A percentile compares a stretch with the other conserved stretches of the same genome.
Evolutionary conservation across 2,888 invertebrate species (phyloP).

Genomic region (Xestia c-nigrum): DNA sequence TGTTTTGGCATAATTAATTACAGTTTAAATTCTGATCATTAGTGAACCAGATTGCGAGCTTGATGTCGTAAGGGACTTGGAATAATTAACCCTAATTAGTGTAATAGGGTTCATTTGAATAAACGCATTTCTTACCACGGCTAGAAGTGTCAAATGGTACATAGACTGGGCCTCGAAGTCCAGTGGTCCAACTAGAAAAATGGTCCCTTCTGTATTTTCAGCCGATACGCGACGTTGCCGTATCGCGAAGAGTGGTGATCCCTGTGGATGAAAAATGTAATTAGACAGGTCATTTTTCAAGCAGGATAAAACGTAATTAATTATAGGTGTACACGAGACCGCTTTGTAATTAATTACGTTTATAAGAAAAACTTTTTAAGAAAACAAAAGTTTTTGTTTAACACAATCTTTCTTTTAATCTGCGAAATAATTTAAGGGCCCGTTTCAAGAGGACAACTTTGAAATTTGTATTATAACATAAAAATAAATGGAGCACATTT

Average conservation of each 20-base stretch:
- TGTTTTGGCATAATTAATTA: slow-evolving; percentile 63
- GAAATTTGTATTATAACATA: not conserved
- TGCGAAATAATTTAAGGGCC: not conserved
- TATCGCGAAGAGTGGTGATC: slow-evolving; percentile 94
- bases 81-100: slow-evolving; percentile 69
- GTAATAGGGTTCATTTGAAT: slow-evolving; percentile 62
- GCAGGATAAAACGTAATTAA: not conserved
- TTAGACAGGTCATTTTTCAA: slow-evolving; percentile 15
- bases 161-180: slow-evolving; percentile 97
- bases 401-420: not conserved
- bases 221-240: slow-evolving; percentile 94
- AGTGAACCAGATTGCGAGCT: slow-evolving; percentile 61
- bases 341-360: slow-evolving; percentile 21
- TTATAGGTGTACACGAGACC: not conserved
- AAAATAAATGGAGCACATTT: not conserved
- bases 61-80: slow-evolving; percentile 59
- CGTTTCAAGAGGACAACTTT: not conserved
- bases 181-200: slow-evolving; percentile 94
- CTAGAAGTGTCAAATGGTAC: slow-evolving; percentile 96
- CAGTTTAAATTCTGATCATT: slow-evolving; percentile 66
- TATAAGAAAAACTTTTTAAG: not conserved
- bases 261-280: slow-evolving; percentile 80
- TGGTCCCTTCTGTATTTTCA: slow-evolving; percentile 95
- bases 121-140: slow-evolving; percentile 92
- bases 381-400: not conserved